Base-by-base conservation (phyloP, 2,888 invertebrate species). In the Caenorhabditis sp. region DNA sequence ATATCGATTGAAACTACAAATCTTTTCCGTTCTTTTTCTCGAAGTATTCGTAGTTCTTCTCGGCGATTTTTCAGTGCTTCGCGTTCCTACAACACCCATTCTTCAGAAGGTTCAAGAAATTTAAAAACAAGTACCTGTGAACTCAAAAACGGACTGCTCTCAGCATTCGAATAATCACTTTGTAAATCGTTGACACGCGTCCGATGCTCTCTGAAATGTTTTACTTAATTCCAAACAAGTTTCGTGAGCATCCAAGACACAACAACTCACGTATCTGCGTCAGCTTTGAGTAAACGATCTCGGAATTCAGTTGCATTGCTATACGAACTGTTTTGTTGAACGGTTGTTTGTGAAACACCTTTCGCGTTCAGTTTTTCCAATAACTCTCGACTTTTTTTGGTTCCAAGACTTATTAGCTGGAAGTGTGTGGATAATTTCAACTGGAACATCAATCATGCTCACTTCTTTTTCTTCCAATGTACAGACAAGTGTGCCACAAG, bases 401-500 rank as follows among this genome's bases (percentile, higher is more conserved):
- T 77, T 26, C 77, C 79, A 8, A 78, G 75, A 51, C 81, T 76
- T 24, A 84, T 65, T n/a, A 83, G 68, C 78, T 81, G 37, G 5
- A 60, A 24, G 6, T 1, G 4, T 57, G n/a, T 24, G 27, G 6
- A 17, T 27, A 14, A 55, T 62, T n/a, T n/a, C n/a, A n/a, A n/a
- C n/a, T n/a, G n/a, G n/a, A n/a, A n/a, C n/a, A n/a, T n/a, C n/a
- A n/a, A n/a, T n/a, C n/a, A n/a, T 26, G 19, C 58, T n/a, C 17
- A 83, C 78, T 67, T 83, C 81, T 60, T 79, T 71, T 61, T 86
- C 84, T 51, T 85, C 85, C 19, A 73, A 59, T 6, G 84, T 82
- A 73, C 88, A 86, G 88, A 97, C 97, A 88, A 94, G 89, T 83
- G 92, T 91, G 0, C 93, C 93, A 90, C 99, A 99, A 88, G 93